Conservation (phyloP, 1,140 invertebrate genomes). For the Drosophila lowei region DNA sequence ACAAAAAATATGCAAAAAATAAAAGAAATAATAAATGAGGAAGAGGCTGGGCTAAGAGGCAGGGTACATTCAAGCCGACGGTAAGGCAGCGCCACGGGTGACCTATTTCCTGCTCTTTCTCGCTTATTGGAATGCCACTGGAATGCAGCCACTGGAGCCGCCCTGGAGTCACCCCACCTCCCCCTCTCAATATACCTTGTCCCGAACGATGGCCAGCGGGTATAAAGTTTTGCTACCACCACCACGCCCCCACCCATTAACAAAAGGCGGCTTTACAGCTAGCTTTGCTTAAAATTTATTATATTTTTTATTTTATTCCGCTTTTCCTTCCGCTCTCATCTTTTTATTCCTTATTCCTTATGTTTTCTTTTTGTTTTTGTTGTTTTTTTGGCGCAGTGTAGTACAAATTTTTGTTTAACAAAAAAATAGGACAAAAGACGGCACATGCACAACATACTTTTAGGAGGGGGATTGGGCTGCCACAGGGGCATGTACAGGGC, state of each 20-base stretch:
- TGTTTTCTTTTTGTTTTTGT: no score
- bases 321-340: background rate
- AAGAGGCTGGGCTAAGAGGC: background rate
- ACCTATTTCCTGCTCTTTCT: no score
- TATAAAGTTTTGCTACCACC: constrained; percentile 41
- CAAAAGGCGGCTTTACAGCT: constrained; percentile 40
- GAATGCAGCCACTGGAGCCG: no score
- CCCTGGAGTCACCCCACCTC: no score
- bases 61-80: background rate
- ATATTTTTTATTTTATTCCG: constrained; percentile 25
- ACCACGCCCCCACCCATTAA: constrained; percentile 40
- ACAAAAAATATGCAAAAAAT: constrained; percentile 51
- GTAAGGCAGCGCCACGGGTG: background rate
- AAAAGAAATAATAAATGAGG: constrained; percentile 40
- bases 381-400: constrained; percentile 16
- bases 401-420: constrained; percentile 40
- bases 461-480: background rate
- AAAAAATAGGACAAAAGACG: constrained; percentile 38
- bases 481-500: no score
- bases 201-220: constrained; percentile 12
- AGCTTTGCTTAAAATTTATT: constrained; percentile 39
- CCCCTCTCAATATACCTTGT: no score
- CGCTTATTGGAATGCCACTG: no score
- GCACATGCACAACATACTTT: constrained; percentile 27
- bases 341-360: no score